Conservation (phyloP, 2,113 vertebrate species). For the Sorex araneus region DNA sequence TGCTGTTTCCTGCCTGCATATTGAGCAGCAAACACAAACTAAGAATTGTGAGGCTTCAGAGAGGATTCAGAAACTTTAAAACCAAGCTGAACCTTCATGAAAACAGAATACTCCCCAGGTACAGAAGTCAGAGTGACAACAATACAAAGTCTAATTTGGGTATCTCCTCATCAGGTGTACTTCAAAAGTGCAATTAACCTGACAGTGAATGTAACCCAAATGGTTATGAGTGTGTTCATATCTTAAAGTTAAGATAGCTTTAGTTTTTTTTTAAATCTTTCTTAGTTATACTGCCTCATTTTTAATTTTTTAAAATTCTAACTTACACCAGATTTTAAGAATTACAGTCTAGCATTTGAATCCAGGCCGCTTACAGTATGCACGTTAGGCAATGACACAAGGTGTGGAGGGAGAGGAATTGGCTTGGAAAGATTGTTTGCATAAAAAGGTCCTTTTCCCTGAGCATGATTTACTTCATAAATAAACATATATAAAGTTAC, state of each 20-base stretch:
- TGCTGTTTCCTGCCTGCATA: constrained; percentile 75
- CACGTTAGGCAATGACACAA: background rate
- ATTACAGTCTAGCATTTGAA: background rate
- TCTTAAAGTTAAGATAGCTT: background rate
- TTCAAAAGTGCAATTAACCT: constrained; percentile 72
- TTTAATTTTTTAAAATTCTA: constrained; percentile 43
- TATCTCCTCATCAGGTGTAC: constrained; percentile 75
- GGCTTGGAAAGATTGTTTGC: background rate
- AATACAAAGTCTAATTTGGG: constrained; percentile 82
- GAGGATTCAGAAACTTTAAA: constrained; percentile 76
- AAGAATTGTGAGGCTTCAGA: constrained; percentile 69
- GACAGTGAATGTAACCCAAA: constrained; percentile 59
- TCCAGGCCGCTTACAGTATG: background rate
- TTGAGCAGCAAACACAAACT: constrained; percentile 65
- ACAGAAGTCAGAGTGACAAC: constrained; percentile 76
- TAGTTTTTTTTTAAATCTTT: constrained; percentile 5
- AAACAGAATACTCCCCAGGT: constrained; percentile 67
- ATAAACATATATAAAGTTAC: background rate
- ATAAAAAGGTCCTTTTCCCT: background rate
- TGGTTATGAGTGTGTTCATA: constrained; percentile 57
- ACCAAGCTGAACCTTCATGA: constrained; percentile 70
- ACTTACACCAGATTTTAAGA: constrained; percentile 54
- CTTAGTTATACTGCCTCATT: constrained; percentile 51
- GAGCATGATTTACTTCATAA: background rate
- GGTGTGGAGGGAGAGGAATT: constrained; percentile 4